Evolutionary conservation across 1,140 invertebrate species (phyloP), one percentile per base, ranked within the genome.

Genomic region (Dendrolimus kikuchii): DNA sequence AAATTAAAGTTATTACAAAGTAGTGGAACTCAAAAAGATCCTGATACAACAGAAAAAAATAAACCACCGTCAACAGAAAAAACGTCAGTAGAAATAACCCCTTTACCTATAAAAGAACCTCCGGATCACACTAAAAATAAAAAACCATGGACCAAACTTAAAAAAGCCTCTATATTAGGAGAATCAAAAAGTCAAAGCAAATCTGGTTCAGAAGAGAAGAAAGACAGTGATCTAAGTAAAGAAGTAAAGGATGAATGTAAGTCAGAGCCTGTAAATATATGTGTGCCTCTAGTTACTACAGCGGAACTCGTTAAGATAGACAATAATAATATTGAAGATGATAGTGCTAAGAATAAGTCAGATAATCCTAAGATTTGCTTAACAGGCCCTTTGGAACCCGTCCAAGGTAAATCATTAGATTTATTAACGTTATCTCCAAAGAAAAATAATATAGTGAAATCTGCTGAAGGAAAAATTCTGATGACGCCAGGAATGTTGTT

Each of bases 131-230:
- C 49, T n/a, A 81, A 71, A 64, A 68, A 43, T 52, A 86, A 88
- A 57, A 87, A 86, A 52, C 89, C 88, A 40, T 90, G 90, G 90
- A 82, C 72, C 9, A 90, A 90, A 74, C 65, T 90, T 38, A 90
- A 90, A 71, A 88, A 89, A 59, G 89, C 89, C 37, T 87, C 89
- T 6, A 90, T 90, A 57, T 65, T 84, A 65, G 77, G 81, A 39
- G 82, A 86, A 37, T 74, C 81, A 40, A 86, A 86, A 74, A 82
- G 67, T 50, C 65, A 69, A 55, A 82, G 69, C 55, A 78, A 75
- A 68, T 67, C 67, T 57, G 79, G 69, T 56, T 48, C 59, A 67
- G 80, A 83, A 44, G 71, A 79, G 53, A 77, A 80, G 54, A 67
- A 59, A 51, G 70, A 67, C 46, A 51, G 7, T 47, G 71, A 75